Evolutionary conservation across 2,113 vertebrate genomes (phyloP), one percentile per base, ranked within the genome.

Genomic region (Syrrhaptes paradoxus): DNA sequence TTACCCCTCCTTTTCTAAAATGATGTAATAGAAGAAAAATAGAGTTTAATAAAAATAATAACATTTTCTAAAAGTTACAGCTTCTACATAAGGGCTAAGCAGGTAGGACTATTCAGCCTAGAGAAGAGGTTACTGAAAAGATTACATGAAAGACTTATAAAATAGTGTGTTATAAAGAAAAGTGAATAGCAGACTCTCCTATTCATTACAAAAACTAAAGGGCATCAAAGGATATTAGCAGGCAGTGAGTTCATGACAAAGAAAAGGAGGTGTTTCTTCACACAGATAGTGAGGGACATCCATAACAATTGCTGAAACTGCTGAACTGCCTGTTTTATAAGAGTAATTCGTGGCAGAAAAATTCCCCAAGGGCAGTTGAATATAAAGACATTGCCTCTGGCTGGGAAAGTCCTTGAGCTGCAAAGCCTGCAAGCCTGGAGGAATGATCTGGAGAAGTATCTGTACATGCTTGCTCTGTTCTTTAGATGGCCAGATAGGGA

Each of bases 181-280:
- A 77, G 17, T 24, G 86, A 87, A 63, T 81, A 90, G 36, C 38
- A 72, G 73, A 18, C 20, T 75, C 32, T 77, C 18, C 34, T 74
- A 52, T 75, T 88, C 89, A 52, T 67, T 68, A 31, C 29, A 65
- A 81, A 86, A 77, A 43, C 13, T 75, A 38, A 86, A 81, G 38
- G 15, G 3, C 26, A 61, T 89, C 65, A 90, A 85, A 78, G 82
- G 45, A 26, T 87, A 68, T 49, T 84, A 84, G 18, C 38, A 89
- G 54, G 10, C 45, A 75, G 29, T 38, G 58, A 90, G 48, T 77
- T 95, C 34, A 90, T 89, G 95, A 84, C 76, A 95, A 94, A 81
- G 43, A 74, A 78, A 90, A 63, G 67, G 26, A 90, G 38, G 20
- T 81, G 19, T 92, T 93, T 86, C 80, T 90, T 77, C 68, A 45